Percentiles rank a stretch among this genome's conserved stretches.
Conservation (phyloP, 92 coral and sea anemone genomes). For the Epizoanthus illoricatus region DNA sequence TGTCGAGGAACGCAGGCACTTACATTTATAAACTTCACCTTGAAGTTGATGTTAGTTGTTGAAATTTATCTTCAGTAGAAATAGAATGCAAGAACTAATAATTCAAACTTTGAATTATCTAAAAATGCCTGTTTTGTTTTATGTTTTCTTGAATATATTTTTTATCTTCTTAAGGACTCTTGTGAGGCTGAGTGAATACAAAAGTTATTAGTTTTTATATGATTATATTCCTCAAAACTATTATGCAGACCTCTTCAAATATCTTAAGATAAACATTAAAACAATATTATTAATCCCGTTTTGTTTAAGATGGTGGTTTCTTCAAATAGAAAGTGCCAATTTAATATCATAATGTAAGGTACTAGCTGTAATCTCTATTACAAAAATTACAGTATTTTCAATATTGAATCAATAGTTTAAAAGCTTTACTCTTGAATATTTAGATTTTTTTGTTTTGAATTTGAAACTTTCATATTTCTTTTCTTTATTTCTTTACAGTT, state of each 20-base stretch:
- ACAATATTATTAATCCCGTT: too few species aligned
- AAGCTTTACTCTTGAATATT: neutral
- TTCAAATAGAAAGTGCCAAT: too few species aligned
- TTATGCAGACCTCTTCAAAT: neutral
- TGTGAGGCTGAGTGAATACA: neutral
- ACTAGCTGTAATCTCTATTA: neutral
- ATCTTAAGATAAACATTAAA: neutral
- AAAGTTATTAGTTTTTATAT: neutral
- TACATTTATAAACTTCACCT: too few species aligned
- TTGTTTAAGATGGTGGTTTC: too few species aligned
- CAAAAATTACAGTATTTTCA: neutral
- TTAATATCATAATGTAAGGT: neutral
- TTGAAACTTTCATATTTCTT: neutral
- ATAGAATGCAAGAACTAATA: conserved; percentile 11
- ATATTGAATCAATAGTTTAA: neutral
- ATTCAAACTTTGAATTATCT: conserved; percentile 8
- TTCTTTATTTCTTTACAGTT: neutral
- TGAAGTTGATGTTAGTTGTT: too few species aligned
- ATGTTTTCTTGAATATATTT: conserved; percentile 2
- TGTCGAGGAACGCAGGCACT: too few species aligned
- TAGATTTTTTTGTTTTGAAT: conserved; percentile 6
- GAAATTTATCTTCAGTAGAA: neutral
- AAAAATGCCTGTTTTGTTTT: conserved; percentile 14
- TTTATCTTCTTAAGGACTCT: conserved; percentile 15
- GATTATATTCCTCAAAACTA: neutral